A percentile compares a stretch with the other conserved stretches of the same genome.
These are phyloP conservation scores for Austrolebias charrua DNA, from an alignment of 2,797 vertebrate species.

Conservation along the genomic window DNA sequence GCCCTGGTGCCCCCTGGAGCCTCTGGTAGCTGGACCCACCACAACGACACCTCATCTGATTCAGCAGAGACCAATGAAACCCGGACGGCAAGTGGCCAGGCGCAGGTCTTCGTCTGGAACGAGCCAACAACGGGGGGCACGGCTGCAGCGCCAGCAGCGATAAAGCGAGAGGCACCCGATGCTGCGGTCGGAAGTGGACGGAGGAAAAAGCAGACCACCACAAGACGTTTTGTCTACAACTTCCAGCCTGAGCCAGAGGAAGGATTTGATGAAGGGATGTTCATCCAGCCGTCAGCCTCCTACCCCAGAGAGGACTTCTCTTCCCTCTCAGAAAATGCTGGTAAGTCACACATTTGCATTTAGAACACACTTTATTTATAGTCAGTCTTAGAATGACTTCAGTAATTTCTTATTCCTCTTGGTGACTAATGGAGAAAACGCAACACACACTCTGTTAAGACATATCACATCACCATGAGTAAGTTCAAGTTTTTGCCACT, in stretches of 20 bases:
- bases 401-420: too few species aligned
- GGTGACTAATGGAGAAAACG: background rate
- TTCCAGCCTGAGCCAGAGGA: constrained; percentile 95
- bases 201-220: constrained; percentile 91
- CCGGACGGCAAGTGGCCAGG: constrained; percentile 79
- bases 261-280: constrained; percentile 91
- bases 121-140: constrained; percentile 79
- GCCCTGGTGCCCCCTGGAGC: constrained; percentile 88
- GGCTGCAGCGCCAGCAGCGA: constrained; percentile 68
- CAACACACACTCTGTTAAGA: background rate
- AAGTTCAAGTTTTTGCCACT: background rate
- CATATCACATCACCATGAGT: background rate
- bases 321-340: constrained; percentile 94
- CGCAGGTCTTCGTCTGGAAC: constrained; percentile 96
- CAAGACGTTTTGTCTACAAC: constrained; percentile 97
- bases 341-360: constrained; percentile 69
- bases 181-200: constrained; percentile 88
- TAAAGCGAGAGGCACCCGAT: constrained; percentile 79
- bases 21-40: constrained; percentile 63
- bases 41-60: constrained; percentile 89
- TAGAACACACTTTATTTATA: background rate
- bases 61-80: constrained; percentile 84
- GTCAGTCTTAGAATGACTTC: background rate
- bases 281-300: constrained; percentile 88
- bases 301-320: constrained; percentile 93